A percentile compares a stretch with the other conserved stretches of the same genome.
phyloP scores from a whole-genome alignment of 2,888 invertebrate genomes.

The Drosophila subquinaria region DNA sequence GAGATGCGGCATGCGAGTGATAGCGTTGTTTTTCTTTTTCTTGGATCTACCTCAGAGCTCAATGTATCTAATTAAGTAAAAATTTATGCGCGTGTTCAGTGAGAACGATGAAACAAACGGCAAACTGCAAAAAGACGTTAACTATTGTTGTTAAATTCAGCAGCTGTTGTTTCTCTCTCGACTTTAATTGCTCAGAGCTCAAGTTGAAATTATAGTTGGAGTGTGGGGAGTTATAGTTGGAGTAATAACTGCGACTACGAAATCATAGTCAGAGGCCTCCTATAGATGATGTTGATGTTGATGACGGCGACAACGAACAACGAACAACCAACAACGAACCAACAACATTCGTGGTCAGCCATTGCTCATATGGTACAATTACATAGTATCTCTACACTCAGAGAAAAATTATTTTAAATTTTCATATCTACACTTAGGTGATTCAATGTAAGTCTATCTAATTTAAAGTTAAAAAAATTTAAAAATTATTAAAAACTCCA shows the following conservation, averaged over 20 bases:
- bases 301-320: slow-evolving; percentile 15
- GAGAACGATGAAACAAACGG: slow-evolving; percentile 81
- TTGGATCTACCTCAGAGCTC: slow-evolving; percentile 33
- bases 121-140: slow-evolving; percentile 68
- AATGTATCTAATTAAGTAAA: slow-evolving; percentile 78
- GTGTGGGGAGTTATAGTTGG: slow-evolving; percentile 29
- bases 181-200: slow-evolving; percentile 52
- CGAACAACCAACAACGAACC: slow-evolving; percentile 5
- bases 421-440: neutral
- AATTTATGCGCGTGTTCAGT: slow-evolving; percentile 84
- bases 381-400: slow-evolving; percentile 12
- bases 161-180: slow-evolving; percentile 24
- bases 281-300: slow-evolving; percentile 17
- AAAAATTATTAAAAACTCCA: too few species aligned
- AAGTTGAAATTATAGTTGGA: neutral
- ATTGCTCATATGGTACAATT: slow-evolving; percentile 42
- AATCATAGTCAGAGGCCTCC: slow-evolving; percentile 48
- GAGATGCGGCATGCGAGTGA: slow-evolving; percentile 53
- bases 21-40: slow-evolving; percentile 50
- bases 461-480: neutral
- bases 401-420: neutral
- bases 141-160: slow-evolving; percentile 45
- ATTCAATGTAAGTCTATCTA: neutral
- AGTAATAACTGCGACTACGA: slow-evolving; percentile 75
- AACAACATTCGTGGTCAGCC: slow-evolving; percentile 46